These are phyloP conservation scores for Lasioglossum marginatum DNA, from an alignment of 2,888 invertebrate genomes.

Conservation along the genomic window DNA sequence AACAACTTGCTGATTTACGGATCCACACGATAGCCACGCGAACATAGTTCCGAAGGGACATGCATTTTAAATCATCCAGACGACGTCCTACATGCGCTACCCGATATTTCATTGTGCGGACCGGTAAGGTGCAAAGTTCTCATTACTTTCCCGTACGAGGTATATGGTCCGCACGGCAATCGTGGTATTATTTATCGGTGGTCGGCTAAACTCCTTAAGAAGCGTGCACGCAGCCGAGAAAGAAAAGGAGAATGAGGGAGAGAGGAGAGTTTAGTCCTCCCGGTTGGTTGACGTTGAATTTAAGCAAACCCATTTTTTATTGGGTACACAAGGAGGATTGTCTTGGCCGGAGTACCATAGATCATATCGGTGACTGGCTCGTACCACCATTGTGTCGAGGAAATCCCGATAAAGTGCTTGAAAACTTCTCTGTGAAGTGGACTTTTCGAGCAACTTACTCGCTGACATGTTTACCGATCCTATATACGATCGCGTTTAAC, in stretches of 20 bases:
- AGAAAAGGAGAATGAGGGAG: neutral
- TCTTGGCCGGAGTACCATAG: conserved; percentile 75
- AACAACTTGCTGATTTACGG: conserved; percentile 40
- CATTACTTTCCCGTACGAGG: conserved; percentile 45
- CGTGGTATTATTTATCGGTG: conserved; percentile 56
- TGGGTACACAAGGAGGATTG: conserved; percentile 64
- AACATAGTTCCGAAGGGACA: conserved; percentile 37
- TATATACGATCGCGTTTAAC: conserved; percentile 50
- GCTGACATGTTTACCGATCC: conserved; percentile 72
- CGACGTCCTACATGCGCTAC: conserved; percentile 45
- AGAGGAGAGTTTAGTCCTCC: neutral
- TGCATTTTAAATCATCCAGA: conserved; percentile 54
- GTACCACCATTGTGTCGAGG: conserved; percentile 34
- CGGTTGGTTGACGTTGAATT: conserved; percentile 55
- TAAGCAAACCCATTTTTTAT: conserved; percentile 67
- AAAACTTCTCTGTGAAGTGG: conserved; percentile 67
- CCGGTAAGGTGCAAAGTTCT: conserved; percentile 54
- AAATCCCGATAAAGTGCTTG: conserved; percentile 73
- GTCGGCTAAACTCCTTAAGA: conserved; percentile 32
- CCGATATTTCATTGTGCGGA: conserved; percentile 45
- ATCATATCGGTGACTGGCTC: conserved; percentile 38
- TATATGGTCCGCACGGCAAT: conserved; percentile 35
- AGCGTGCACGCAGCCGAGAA: neutral
- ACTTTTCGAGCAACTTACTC: conserved; percentile 66
- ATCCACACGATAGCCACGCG: conserved; percentile 34